Conservation (phyloP, 2,797 vertebrate species). For the Antrozous pallidus region DNA sequence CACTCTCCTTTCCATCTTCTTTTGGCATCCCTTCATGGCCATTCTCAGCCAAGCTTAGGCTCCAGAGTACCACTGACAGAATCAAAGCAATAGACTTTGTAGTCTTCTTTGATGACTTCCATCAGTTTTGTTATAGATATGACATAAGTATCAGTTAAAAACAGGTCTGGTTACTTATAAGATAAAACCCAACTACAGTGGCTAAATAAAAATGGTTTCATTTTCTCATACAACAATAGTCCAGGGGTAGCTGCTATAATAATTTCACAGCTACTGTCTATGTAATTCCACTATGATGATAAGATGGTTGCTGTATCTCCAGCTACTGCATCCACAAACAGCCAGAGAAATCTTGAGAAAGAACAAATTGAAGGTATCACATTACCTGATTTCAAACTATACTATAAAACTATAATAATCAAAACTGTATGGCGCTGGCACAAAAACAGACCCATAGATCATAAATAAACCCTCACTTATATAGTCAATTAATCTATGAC, state of each 20-base stretch:
- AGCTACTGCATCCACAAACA: neutral
- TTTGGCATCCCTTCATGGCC: neutral
- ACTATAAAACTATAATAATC: neutral
- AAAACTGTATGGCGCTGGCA: neutral
- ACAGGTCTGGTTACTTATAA: neutral
- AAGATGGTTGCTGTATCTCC: neutral
- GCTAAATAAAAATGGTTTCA: neutral
- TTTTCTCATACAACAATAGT: neutral
- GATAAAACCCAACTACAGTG: neutral
- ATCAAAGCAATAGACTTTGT: neutral
- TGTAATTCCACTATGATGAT: neutral
- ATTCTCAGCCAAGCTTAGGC: neutral
- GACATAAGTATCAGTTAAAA: slow-evolving; percentile 5
- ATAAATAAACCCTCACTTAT: neutral
- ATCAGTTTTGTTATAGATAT: neutral
- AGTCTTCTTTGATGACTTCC: neutral
- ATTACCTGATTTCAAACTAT: neutral
- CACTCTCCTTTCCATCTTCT: neutral
- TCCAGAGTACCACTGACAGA: neutral
- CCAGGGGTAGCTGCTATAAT: neutral
- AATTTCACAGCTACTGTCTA: neutral
- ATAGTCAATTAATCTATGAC: neutral
- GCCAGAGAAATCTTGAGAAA: neutral
- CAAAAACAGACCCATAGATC: neutral
- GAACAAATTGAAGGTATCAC: neutral